A percentile compares a stretch with the other conserved stretches of the same genome.
phyloP scores from a whole-genome alignment of 1,140 invertebrate species.

The Aphaenogaster floridana region DNA sequence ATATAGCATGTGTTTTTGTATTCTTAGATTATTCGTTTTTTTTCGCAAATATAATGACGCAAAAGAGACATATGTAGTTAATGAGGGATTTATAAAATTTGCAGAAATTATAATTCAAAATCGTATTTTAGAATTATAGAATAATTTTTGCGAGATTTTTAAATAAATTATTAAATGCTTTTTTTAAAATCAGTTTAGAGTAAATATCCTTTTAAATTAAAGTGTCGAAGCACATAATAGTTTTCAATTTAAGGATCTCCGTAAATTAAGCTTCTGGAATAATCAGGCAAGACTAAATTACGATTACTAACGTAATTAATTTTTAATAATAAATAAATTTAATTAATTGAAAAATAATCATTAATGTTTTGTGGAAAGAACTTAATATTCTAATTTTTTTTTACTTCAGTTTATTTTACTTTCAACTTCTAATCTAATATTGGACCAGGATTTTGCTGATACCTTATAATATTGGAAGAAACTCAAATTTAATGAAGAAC shows the following conservation, averaged over 20 bases:
- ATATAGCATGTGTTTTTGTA: not conserved
- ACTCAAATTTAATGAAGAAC: not conserved
- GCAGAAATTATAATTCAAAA: not conserved
- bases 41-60: not conserved
- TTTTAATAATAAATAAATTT: constrained; percentile 13
- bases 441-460: not conserved
- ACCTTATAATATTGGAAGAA: not conserved
- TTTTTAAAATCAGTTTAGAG: not conserved
- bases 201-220: not conserved
- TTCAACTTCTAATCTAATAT: not conserved
- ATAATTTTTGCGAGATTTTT: not conserved
- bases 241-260: not conserved
- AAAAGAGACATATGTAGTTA: not conserved
- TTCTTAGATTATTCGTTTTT: not conserved
- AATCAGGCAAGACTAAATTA: not conserved
- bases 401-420: not conserved
- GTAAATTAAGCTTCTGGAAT: not conserved
- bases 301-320: not conserved
- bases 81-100: not conserved
- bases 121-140: not conserved
- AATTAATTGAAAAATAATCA: not conserved
- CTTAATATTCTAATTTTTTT: not conserved
- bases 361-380: constrained; percentile 1
- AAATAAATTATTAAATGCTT: not conserved
- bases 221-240: not conserved